Evolutionary conservation across 2,113 vertebrate genomes (phyloP), one percentile per base, ranked within the genome.

Genomic region (Fukomys damarensis): DNA sequence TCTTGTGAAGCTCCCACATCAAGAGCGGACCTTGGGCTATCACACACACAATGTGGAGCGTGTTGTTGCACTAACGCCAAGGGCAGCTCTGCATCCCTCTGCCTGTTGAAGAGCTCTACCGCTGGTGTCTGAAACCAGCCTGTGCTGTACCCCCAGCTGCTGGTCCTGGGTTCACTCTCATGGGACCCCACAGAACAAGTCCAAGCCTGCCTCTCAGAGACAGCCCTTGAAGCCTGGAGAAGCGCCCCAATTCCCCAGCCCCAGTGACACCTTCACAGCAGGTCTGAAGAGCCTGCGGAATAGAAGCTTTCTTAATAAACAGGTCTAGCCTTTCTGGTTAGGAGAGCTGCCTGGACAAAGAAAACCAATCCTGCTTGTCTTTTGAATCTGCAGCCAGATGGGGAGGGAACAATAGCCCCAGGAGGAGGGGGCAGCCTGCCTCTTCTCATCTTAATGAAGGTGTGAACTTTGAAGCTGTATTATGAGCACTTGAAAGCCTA

Each of bases 381-480:
- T 97, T 96, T 97, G 95, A 97, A 93, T 96, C 94, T 59, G 89
- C 77, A 46, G 97, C 95, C 86, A 59, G 92, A 96, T 91, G 89
- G 97, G 88, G 96, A 90, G 93, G 94, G 96, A 97, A 97, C 96
- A 97, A 97, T 96, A 79, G 96, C 93, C 90, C 63, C 26, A 5
- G 95, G 92, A 97, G 96, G 92, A 92, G 91, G 59, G 89, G 68
- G 68, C 93, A 96, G 95, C 92, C 96, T 91, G 90, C 85, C 93
- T 97, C 96, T 94, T 97, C 97, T 95, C 97, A 91, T 97, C 97
- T 95, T 98, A 98, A 98, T 96, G 97, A 98, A 97, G 96, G 97
- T 98, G 96, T 97, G 97, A 97, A 97, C 97, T 97, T 97, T 97
- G 96, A 97, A 97, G 97, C 96, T 94, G 94, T 96, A 89, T 97